These are phyloP conservation scores for Eueides isabella DNA, from an alignment of 1,140 invertebrate species.

Conservation along the genomic window DNA sequence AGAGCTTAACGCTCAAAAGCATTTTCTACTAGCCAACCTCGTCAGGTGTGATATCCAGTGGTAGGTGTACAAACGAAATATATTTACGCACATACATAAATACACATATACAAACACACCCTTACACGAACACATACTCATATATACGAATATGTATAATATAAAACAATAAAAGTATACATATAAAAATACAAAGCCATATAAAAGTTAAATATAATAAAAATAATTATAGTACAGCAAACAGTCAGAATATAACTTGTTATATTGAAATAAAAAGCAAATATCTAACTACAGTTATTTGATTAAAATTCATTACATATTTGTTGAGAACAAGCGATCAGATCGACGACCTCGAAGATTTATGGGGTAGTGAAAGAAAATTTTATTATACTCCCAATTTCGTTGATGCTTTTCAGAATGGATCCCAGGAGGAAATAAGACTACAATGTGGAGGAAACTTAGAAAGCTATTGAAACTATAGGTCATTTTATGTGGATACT, in stretches of 20 bases:
- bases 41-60: no score
- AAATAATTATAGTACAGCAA: not conserved
- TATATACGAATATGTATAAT: no score
- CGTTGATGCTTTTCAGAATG: constrained; percentile 44
- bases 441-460: constrained; percentile 14
- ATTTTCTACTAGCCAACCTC: no score
- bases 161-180: no score
- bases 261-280: not conserved
- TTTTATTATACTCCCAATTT: constrained; percentile 69
- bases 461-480: constrained; percentile 19
- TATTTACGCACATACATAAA: no score
- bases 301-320: constrained; percentile 29
- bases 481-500: not conserved
- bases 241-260: no score
- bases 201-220: not conserved
- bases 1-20: no score
- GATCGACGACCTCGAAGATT: constrained; percentile 56
- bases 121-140: no score
- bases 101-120: no score
- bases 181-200: no score
- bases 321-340: constrained; percentile 49
- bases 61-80: no score
- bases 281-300: not conserved
- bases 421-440: constrained; percentile 39
- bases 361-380: constrained; percentile 58